Evolutionary conservation across 2,797 vertebrate genomes (phyloP).

Genomic region (Argyrosomus regius): DNA sequence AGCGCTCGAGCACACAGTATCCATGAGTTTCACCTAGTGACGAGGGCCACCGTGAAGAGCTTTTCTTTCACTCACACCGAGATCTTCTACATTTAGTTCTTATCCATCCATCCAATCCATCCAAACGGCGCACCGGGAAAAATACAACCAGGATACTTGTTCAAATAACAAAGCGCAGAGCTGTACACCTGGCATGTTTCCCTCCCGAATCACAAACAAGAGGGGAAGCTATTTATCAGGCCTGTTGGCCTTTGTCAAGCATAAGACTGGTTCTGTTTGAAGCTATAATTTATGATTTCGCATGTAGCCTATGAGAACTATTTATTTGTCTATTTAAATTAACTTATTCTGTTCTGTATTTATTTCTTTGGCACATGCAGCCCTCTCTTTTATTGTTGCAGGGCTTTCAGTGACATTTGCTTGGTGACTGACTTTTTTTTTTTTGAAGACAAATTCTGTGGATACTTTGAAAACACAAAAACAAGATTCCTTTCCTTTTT

Average conservation of each 20-base stretch:
- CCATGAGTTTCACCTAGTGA: conserved; percentile 97
- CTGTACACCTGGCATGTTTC: conserved; percentile 19
- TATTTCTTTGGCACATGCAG: conserved; percentile 53
- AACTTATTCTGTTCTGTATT: conserved; percentile 68
- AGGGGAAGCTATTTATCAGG: conserved; percentile 31
- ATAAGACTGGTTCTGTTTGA: conserved; percentile 48
- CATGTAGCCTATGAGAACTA: conserved; percentile 68
- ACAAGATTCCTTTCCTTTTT: conserved; percentile 15
- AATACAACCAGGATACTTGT: conserved; percentile 57
- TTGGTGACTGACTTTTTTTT: conserved; percentile 54
- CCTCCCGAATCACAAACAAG: conserved; percentile 16
- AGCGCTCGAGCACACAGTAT: conserved; percentile 99
- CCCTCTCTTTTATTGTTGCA: conserved; percentile 28
- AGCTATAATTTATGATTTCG: conserved; percentile 66
- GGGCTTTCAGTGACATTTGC: conserved; percentile 62
- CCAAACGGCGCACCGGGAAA: conserved; percentile 39
- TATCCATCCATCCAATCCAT: conserved; percentile 34
- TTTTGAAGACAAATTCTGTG: conserved; percentile 54
- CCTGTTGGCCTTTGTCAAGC: conserved; percentile 32
- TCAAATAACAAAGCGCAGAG: conserved; percentile 18
- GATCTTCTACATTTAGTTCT: conserved; percentile 44
- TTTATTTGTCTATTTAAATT: conserved; percentile 77
- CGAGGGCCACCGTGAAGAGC: conserved; percentile 50
- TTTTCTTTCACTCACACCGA: conserved; percentile 78
- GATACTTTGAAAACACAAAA: conserved; percentile 59